Base-by-base conservation (phyloP, 92 coral and sea anemone species). In the Porites rus region DNA sequence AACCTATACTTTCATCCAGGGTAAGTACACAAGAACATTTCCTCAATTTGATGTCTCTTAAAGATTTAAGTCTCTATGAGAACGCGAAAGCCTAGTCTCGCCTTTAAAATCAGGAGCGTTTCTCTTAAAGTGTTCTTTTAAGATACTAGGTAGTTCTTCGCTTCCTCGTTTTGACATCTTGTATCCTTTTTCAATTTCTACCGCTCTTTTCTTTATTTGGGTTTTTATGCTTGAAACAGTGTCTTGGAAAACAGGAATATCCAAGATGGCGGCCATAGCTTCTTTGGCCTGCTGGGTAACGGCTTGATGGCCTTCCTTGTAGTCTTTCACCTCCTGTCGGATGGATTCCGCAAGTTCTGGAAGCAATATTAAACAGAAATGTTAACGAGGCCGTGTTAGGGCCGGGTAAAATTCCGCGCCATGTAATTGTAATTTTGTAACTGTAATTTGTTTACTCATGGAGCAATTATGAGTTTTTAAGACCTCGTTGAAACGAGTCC, bases 221-320 rank as follows among this genome's bases (percentile, higher is more conserved):
- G 78, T 88, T 79, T 97, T 97, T 38, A 94, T 63, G 74, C 94
- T 93, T 54, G 93, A 87, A 74, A 91, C 98, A 63, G 90, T 95
- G 73, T 84, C 84, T 20, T 90, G 93, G 82, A 91, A 87, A 72
- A 97, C 92, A 21, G 99, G 99, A 51, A 97, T 81, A 73, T 97
- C 96, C 43, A 94, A 84, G 78, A 97, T 76, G 25, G 98, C 93
- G 70, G 96, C 84, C 52, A 93, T 91, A 18, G 99, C 99, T 65
- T 97, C 99, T 38, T 91, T 91, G 51, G 97, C 99, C 86, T 95
- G 97, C 24, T 93, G 96, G 52, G 94, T 92, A 16, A 97, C 97
- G 1, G 96, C 98, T 20, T 96, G 97, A 77, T 97, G 99, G 17
- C 86, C 79, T 75, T 92, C 81, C 10, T 94, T 96, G 84, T 97